Percentiles rank a stretch among this genome's conserved stretches.
These are phyloP conservation scores for Macheiramphus alcinus DNA, from an alignment of 2,113 vertebrate genomes.

Conservation along the genomic window DNA sequence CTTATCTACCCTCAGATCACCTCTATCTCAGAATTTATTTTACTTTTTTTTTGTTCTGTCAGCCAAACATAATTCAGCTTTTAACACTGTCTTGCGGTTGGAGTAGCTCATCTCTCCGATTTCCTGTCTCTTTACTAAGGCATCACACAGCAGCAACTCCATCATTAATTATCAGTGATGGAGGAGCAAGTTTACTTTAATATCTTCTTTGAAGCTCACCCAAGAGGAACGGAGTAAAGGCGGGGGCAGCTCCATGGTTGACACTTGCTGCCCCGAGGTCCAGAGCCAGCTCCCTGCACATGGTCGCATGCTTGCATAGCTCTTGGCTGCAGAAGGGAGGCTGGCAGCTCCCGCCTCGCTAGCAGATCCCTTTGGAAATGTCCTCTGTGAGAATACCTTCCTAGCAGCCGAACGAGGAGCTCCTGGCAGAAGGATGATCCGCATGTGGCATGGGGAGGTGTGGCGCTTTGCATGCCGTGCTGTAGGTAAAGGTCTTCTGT, in stretches of 20 bases:
- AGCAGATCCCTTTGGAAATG: background rate
- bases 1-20: background rate
- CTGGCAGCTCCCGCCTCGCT: rapidly evolving
- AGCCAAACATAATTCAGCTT: background rate
- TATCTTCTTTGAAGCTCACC: background rate
- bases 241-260: rapidly evolving
- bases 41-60: background rate
- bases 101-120: background rate
- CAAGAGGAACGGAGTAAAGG: background rate
- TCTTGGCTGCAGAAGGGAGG: background rate
- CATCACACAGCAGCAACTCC: background rate
- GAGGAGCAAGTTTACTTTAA: background rate
- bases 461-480: rapidly evolving
- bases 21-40: background rate
- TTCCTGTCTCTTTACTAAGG: background rate
- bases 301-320: rapidly evolving
- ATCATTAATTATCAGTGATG: background rate
- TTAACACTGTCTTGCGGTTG: background rate
- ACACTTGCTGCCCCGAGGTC: background rate
- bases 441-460: background rate
- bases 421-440: background rate
- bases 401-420: background rate
- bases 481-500: constrained; percentile 1
- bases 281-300: background rate
- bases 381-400: background rate